These are phyloP conservation scores for Incurvaria masculella DNA, from an alignment of 2,888 invertebrate genomes.

Conservation along the genomic window DNA sequence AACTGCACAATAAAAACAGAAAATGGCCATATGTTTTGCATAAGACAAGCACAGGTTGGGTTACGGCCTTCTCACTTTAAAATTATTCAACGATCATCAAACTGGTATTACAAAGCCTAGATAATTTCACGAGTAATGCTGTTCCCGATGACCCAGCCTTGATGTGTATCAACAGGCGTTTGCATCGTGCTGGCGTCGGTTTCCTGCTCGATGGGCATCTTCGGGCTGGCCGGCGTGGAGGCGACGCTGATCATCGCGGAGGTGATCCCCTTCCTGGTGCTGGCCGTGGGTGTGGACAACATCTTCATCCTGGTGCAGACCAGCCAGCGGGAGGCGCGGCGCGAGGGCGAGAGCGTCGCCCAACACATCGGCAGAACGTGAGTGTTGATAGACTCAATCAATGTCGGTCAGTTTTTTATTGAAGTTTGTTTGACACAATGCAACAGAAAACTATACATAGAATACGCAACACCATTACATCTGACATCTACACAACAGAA, in stretches of 20 bases:
- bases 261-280: conserved; percentile 96
- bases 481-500: too few relatives aligned
- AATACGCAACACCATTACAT: not conserved
- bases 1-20: too few relatives aligned
- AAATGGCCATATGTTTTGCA: too few relatives aligned
- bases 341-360: conserved; percentile 73
- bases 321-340: conserved; percentile 74
- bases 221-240: conserved; percentile 84
- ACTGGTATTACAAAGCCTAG: too few relatives aligned
- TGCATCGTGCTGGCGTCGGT: conserved; percentile 92
- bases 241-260: conserved; percentile 97
- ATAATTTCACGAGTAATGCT: too few relatives aligned
- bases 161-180: conserved; percentile 81
- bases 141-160: too few relatives aligned
- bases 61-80: too few relatives aligned
- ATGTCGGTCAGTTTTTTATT: too few relatives aligned
- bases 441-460: too few relatives aligned
- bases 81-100: too few relatives aligned
- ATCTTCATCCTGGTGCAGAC: conserved; percentile 98
- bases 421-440: not conserved
- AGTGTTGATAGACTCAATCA: conserved; percentile 12
- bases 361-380: conserved; percentile 84
- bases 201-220: conserved; percentile 87
- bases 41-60: too few relatives aligned
- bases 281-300: conserved; percentile 98